These are phyloP conservation scores for Gymnogyps californianus DNA, from an alignment of 2,113 vertebrate species.

Conservation along the genomic window DNA sequence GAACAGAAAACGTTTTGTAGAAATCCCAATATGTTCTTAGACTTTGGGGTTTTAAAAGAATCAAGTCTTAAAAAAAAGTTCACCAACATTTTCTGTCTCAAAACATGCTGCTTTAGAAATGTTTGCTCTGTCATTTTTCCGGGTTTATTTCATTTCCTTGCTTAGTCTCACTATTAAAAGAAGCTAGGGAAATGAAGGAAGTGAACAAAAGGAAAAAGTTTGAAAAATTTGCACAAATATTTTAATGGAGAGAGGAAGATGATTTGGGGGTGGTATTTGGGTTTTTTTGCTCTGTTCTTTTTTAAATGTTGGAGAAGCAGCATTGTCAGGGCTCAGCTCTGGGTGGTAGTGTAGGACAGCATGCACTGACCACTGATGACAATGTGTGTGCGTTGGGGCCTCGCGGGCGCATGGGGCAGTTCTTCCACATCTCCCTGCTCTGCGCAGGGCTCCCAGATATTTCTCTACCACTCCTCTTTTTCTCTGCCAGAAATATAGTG, in stretches of 20 bases:
- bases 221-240: neutral
- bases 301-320: neutral
- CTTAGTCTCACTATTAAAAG: neutral
- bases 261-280: neutral
- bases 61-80: neutral
- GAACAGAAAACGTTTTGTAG: neutral
- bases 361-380: neutral
- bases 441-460: neutral
- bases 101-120: neutral
- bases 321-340: neutral
- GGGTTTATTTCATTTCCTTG: neutral
- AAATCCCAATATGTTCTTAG: neutral
- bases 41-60: neutral
- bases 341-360: neutral
- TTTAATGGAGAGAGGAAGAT: neutral
- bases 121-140: neutral
- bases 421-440: neutral
- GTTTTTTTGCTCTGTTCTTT: neutral
- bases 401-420: fast-evolving
- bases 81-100: neutral
- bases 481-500: neutral
- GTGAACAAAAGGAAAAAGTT: neutral
- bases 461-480: neutral
- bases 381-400: too few species aligned
- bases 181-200: neutral